A percentile compares a stretch with the other conserved stretches of the same genome.
phyloP scores from a whole-genome alignment of 2,888 invertebrate genomes.

The Ormyrus thymus region DNA sequence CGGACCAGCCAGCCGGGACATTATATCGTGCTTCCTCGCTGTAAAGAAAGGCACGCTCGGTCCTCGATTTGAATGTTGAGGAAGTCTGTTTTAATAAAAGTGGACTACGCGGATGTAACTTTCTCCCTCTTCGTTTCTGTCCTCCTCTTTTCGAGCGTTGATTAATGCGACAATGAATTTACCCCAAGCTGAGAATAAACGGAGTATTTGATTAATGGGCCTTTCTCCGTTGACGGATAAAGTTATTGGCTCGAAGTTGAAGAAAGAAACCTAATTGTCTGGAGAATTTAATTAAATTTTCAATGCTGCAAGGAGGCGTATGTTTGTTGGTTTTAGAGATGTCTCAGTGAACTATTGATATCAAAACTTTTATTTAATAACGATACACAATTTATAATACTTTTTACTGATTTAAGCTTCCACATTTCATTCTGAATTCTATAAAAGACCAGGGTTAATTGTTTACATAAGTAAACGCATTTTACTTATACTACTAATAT shows the following conservation, averaged over 20 bases:
- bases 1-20: background rate
- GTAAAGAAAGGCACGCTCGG: background rate
- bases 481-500: too few species aligned
- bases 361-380: too few species aligned
- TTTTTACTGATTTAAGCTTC: too few species aligned
- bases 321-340: too few species aligned
- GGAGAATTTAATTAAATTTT: conserved; percentile 46
- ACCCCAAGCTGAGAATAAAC: background rate
- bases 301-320: background rate
- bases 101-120: background rate
- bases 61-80: conserved; percentile 7
- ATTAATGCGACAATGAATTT: conserved; percentile 48
- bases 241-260: conserved; percentile 24
- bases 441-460: too few species aligned
- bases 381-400: too few species aligned
- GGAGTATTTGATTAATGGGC: conserved; percentile 45
- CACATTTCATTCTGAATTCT: too few species aligned
- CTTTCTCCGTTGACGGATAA: conserved; percentile 26
- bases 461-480: too few species aligned
- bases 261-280: conserved; percentile 45
- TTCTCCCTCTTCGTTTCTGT: too few species aligned
- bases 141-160: conserved; percentile 1
- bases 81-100: conserved; percentile 30
- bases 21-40: background rate
- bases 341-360: too few species aligned